Conservation (phyloP, 2,797 vertebrate genomes). For the Gadopsis marmoratus region DNA sequence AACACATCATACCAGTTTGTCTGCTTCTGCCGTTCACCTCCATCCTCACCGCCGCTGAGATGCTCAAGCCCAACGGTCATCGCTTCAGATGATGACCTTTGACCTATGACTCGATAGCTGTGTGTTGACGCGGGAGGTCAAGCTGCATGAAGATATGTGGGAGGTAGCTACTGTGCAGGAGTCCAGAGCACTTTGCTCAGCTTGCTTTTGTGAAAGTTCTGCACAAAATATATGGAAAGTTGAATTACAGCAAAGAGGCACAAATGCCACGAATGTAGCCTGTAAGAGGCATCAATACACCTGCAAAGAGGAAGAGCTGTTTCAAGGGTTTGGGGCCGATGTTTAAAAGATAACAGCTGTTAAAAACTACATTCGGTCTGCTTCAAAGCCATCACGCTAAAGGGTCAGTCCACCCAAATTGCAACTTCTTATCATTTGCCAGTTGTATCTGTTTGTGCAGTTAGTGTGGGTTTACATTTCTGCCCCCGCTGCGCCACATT, state of each 20-base stretch:
- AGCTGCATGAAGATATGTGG: constrained; percentile 35
- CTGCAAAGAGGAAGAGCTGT: not conserved
- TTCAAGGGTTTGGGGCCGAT: constrained; percentile 2
- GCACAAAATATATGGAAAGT: constrained; percentile 7
- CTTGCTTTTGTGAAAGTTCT: constrained; percentile 38
- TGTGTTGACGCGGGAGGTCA: constrained; percentile 19
- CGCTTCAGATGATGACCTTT: constrained; percentile 17
- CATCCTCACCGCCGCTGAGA: not conserved
- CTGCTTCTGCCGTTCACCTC: constrained; percentile 5
- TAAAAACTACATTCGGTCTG: not conserved
- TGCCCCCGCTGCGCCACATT: not conserved
- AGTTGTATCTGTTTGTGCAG: not conserved
- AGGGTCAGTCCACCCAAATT: not conserved
- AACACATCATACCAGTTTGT: not conserved
- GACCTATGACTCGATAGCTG: constrained; percentile 14
- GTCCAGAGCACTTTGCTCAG: constrained; percentile 40
- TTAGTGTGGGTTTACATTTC: not conserved
- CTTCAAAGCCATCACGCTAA: not conserved
- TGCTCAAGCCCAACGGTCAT: not conserved
- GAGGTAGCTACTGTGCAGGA: constrained; percentile 36
- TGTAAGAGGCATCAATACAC: not conserved
- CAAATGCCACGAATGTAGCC: constrained; percentile 11
- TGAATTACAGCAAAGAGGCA: constrained; percentile 14
- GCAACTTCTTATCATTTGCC: not conserved
- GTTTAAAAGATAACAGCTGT: constrained; percentile 2